Evolutionary conservation across 2,888 invertebrate genomes (phyloP), one percentile per base, ranked within the genome.

Genomic region (Andrena chrysosceles): DNA sequence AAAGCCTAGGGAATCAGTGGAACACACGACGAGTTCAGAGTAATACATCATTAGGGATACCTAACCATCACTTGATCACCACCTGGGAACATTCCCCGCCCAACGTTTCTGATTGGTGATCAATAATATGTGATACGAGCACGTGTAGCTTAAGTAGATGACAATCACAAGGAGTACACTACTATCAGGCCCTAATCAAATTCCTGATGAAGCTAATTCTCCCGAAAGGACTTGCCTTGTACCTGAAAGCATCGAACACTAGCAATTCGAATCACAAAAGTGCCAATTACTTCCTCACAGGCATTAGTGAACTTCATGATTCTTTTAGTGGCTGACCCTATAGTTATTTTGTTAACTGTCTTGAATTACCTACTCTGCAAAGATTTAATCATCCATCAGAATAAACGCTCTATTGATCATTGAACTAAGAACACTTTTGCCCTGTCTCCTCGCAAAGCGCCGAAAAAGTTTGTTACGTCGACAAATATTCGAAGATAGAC

Each of bases 401-500:
- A 20, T 20, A 2, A n/a, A 20, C n/a, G 52, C 52, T 52, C 54
- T 7, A 54, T 54, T 10, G 23, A 20, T 54, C 54, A 54, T 54
- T 54, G 42, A 42, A 42, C 16, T 42, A 42, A 42, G 42, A 42
- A 42, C 54, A 7, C 20, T 10, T 10, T 23, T 8, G 2, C 54
- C 54, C 20, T 56, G 56, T 56, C 23, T 23, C 26, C 1, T 20
- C 23, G 10, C 10, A 20, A 20, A 54, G 54, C 20, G 54, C 23
- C 23, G 20, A 10, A 26, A 56, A 49, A 72, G 72, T 77, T 35
- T 33, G 23, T 20, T 8, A 33, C 48, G 49, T 75, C 70, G 54
- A 64, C 79, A 83, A 85, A 85, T 74, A 80, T 85, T 79, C 64
- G 71, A 79, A 79, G 77, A 77, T 80, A 62, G 29, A 71, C 74